Conservation (phyloP, 1,140 invertebrate species). For the Hycleus phaleratus region DNA sequence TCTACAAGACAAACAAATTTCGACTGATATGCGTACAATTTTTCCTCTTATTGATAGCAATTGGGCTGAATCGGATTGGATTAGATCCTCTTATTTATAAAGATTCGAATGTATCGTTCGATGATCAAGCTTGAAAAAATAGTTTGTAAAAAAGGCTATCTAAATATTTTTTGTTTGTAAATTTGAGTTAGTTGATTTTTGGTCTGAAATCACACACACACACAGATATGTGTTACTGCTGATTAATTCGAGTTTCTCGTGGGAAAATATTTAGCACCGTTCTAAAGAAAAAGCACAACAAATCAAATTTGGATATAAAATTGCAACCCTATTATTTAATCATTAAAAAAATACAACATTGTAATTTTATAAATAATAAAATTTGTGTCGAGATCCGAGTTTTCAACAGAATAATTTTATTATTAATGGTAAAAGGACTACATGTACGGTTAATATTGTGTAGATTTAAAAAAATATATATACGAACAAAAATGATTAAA, state of each 20-base stretch:
- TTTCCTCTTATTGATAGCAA: too few relatives aligned
- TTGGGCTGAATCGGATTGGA: too few relatives aligned
- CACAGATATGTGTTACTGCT: conserved; percentile 28
- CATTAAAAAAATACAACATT: neutral
- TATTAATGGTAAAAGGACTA: neutral
- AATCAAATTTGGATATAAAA: neutral
- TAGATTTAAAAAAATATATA: neutral
- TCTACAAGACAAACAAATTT: too few relatives aligned
- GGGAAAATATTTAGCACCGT: neutral
- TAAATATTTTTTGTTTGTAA: conserved; percentile 10
- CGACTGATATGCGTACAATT: too few relatives aligned
- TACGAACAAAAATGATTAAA: conserved; percentile 2
- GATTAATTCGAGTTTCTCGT: neutral
- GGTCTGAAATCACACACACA: conserved; percentile 28
- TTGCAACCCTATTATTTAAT: neutral
- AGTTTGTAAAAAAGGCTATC: conserved; percentile 30
- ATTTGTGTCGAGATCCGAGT: conserved; percentile 4
- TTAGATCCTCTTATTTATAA: too few relatives aligned
- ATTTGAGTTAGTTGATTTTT: conserved; percentile 12
- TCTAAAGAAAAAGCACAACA: neutral
- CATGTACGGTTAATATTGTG: conserved; percentile 1
- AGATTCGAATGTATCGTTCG: too few relatives aligned
- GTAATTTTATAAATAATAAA: neutral
- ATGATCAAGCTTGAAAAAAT: conserved; percentile 26
- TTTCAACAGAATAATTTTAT: neutral